A percentile compares a stretch with the other conserved stretches of the same genome.
Conservation (phyloP, 2,888 invertebrate genomes). For the Ommatoiulus sabulosus region DNA sequence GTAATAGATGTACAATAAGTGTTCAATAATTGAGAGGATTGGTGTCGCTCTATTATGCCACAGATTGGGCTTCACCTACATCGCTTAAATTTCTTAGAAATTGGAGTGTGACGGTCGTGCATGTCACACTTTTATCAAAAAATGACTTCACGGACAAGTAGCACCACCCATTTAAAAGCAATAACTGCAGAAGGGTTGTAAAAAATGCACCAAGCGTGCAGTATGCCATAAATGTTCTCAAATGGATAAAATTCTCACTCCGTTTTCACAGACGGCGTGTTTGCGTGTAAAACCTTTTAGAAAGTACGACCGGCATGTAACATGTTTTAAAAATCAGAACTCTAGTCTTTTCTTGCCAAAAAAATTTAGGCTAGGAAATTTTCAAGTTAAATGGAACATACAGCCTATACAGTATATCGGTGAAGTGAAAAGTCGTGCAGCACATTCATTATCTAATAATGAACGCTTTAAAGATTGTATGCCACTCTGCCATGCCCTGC, state of each 20-base stretch:
- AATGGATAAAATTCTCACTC: background rate
- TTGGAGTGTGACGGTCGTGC: slow-evolving; percentile 45
- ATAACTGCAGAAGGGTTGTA: background rate
- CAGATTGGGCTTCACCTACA: background rate
- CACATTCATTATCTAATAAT: slow-evolving; percentile 24
- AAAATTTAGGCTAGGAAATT: background rate
- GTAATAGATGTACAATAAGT: background rate
- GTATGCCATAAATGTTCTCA: slow-evolving; percentile 12
- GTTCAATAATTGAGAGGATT: slow-evolving; percentile 6
- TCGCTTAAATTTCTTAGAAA: slow-evolving; percentile 5
- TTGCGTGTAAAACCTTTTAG: background rate
- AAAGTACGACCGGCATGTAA: background rate
- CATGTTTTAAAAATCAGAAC: background rate
- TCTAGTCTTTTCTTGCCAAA: background rate
- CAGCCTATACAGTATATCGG: slow-evolving; percentile 10
- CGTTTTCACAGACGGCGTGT: background rate
- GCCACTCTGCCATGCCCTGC: background rate
- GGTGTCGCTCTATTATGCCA: background rate
- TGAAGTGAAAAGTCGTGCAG: slow-evolving; percentile 10
- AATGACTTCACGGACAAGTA: slow-evolving; percentile 38
- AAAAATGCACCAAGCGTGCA: background rate
- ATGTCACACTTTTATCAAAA: slow-evolving; percentile 19
- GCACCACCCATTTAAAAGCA: background rate
- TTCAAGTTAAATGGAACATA: slow-evolving; percentile 45
- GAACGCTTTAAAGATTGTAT: background rate